Evolutionary conservation across 2,113 vertebrate species (phyloP), one percentile per base, ranked within the genome.

Genomic region (Esox niger): DNA sequence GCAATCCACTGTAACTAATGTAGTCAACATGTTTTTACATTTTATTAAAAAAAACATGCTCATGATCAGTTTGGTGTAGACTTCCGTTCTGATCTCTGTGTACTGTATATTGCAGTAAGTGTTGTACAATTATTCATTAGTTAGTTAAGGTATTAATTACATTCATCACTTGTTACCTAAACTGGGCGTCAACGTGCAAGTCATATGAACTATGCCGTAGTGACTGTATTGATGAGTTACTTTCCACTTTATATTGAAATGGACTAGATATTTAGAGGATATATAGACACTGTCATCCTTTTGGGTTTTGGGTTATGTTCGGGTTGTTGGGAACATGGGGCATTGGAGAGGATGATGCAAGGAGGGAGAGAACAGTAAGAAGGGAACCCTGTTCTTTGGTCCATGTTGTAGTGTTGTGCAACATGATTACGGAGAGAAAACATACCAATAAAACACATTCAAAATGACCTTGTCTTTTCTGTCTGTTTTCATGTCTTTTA

Each of bases 371-470:
- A 27, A 27, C 57, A 32, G 57, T 17, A 59, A 2, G 31, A 29
- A 59, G 29, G 29, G 15, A 5, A n/a, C 17, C 57, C 26, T 15
- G 10, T 25, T 11, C 23, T 17, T 29, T 58, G 26, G 26, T 15
- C 26, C 27, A 20, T 59, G 57, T 20, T 17, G 29, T 59, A 15
- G 27, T 30, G 17, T 27, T 59, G 17, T 59, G 27, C 20, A 7
- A 29, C 29, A 20, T 59, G 27, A 59, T 29, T 59, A 59, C 29
- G 20, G 26, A 59, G 57, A 30, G 29, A 20, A 29, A 30, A 59
- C 26, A 59, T 26, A 59, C 29, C 57, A 59, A 59, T 59, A 59
- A 57, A 59, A 59, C 57, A 59, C 29, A 21, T 30, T 20, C 17
- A 31, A 31, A 30, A 59, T 1, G 27, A 29, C 29, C 8, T 29